Base-by-base conservation (phyloP, 2,113 vertebrate species). In the Cephalopholis sonnerati region DNA sequence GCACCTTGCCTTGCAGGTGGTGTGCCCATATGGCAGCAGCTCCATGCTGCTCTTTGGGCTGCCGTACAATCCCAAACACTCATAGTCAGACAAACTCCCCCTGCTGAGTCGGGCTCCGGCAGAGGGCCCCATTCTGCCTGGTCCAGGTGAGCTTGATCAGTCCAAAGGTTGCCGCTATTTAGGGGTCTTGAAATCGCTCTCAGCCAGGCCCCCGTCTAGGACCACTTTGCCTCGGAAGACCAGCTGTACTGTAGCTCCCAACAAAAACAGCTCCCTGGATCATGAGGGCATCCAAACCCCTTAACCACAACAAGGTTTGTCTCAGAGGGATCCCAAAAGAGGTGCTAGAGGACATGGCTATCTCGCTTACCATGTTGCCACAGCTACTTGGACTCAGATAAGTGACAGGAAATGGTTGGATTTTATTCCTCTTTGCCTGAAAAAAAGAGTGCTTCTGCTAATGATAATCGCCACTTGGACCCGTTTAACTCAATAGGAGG, bases 11-110 rank as follows among this genome's bases (percentile, higher is more conserved):
- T 82, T 69, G 63, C 74, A 74, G 80, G 74, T 69, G 74, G 77
- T 75, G 57, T 62, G 55, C 44, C 75, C 77, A 84, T 81, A 87
- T 85, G 82, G 75, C 62, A 71, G 25, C 64, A 54, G 83, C 64
- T 71, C 51, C 48, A 41, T 17, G 8, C 44, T 20, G 68, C 29
- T 67, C 39, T 24, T 17, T 53, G 58, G 69, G 48, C 65, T 51
- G 46, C 11, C 0, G 6, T 62, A 50, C 36, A 81, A 57, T 77
- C 64, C 51, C 57, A 78, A 36, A 54, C 22, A 55, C 58, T 77
- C 70, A 58, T 20, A 22, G 20, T 82, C 54, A 39, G 61, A 41
- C 46, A 77, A 66, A 20, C 36, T 46, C 24, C 12, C 12, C 41
- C 2, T 50, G 54, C 57, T 17, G 59, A 69, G 58, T 68, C n/a